Evolutionary conservation across 2,113 vertebrate genomes (phyloP), one percentile per base, ranked within the genome.

Genomic region (Dromas ardeola): DNA sequence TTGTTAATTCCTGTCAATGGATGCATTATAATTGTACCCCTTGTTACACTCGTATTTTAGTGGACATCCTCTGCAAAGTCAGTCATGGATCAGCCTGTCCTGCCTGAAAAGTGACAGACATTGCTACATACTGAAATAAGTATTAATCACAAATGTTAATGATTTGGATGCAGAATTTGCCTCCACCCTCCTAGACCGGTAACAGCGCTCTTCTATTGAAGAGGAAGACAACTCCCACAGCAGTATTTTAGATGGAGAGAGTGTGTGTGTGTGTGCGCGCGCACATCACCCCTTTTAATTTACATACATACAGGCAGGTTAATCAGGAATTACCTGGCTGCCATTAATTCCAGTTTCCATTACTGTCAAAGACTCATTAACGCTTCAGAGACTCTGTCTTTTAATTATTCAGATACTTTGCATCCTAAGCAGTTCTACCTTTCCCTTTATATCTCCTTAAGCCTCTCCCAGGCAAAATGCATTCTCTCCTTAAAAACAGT

Each of bases 291-390:
- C 25, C 13, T 70, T 86, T 40, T 92, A 52, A 95, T 81, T 82
- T 87, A 52, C 36, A 58, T 42, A 42, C 38, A 32, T 21, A 19
- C 43, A 89, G 56, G 88, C 95, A 92, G 88, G 95, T 91, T 89
- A 86, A 89, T 94, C 96, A 93, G 93, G 96, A 96, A 92, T 91
- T 95, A 95, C 88, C 88, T 80, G 94, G 83, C 47, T 94, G 80
- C 47, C 49, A 93, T 82, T 84, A 91, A 92, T 89, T 95, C 70
- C 80, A 74, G 84, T 76, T 94, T 87, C 77, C 92, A 79, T 91
- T 65, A 81, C 49, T 84, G 65, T 72, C 91, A 95, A 71, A 53
- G 83, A 61, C 58, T 69, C 72, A 92, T 89, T 38, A 89, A 69
- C 1, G 22, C 80, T 91, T 95, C 86, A 84, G n/a, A 93, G 65